Conservation (phyloP, 2,113 vertebrate genomes). For the Oncorhynchus mykiss region DNA sequence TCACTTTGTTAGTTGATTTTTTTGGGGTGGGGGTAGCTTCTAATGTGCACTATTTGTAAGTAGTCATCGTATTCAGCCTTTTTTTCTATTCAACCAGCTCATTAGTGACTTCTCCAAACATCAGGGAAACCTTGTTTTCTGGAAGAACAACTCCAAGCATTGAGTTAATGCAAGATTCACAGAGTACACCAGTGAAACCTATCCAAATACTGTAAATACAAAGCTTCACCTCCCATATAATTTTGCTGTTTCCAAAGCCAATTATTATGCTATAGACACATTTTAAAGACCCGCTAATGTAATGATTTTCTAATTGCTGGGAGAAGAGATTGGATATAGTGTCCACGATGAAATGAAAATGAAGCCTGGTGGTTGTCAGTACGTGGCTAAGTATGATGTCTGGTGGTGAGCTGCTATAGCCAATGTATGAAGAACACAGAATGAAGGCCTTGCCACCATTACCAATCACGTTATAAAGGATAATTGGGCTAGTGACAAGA, state of each 20-base stretch:
- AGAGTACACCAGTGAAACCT: no score
- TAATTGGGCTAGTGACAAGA: slow-evolving; percentile 72
- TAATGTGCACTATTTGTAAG: not conserved
- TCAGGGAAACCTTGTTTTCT: not conserved
- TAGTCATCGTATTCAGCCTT: not conserved
- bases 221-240: no score
- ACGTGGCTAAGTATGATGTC: not conserved
- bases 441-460: slow-evolving; percentile 40
- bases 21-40: not conserved
- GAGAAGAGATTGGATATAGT: no score
- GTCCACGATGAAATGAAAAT: no score
- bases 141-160: no score
- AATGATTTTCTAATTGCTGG: no score
- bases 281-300: no score
- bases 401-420: not conserved
- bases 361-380: no score
- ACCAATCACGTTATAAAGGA: slow-evolving; percentile 61
- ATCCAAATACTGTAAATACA: no score
- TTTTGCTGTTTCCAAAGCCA: no score
- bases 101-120: not conserved
- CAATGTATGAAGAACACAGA: slow-evolving; percentile 50
- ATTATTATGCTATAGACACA: no score
- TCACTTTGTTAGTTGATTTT: not conserved
- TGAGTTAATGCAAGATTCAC: no score
- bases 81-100: not conserved